Base-by-base conservation (phyloP, 2,797 vertebrate genomes). In the Malacoctenus gilli region DNA sequence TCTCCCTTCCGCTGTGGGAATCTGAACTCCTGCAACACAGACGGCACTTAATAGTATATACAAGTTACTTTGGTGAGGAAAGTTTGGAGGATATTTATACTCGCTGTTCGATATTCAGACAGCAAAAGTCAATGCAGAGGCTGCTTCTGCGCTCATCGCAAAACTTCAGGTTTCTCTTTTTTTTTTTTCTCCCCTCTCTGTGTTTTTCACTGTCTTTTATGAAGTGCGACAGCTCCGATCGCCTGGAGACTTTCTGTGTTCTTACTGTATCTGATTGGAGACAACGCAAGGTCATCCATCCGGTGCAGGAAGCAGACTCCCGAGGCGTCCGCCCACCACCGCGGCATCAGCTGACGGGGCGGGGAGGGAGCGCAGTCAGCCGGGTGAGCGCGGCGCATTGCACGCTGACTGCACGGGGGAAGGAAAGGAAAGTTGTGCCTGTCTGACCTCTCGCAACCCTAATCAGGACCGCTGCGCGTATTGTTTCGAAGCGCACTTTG, bases 261-360 rank as follows among this genome's bases (percentile, higher is more conserved):
- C 65, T 59, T 60, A 47, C 61, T 70, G 38, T 36, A 73, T 77
- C 59, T 75, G 75, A 77, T 54, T 70, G 67, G 65, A 83, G 76
- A 78, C 66, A 52, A 64, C 50, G 56, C 32, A 21, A 83, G 79
- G 83, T 83, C 72, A 49, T 63, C 56, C 46, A 34, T 53, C 35
- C 37, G 28, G 48, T 68, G 72, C 68, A 76, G 9, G n/a, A 74
- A 72, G 56, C 61, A 71, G 67, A 56, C 67, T 69, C 74, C 50
- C 1, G 61, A 81, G 74, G 75, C 65, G 0, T 57, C 77, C 75
- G 51, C 82, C 81, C 77, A 86, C 84, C 35, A 57, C 60, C 39
- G 42, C 39, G 42, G 41, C 59, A 71, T 58, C 63, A 55, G 66
- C 59, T 69, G 63, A 79, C 51, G 64, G 52, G 48, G 64, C 62